Conservation (phyloP, 2,797 vertebrate species). For the Nothura maculosa region DNA sequence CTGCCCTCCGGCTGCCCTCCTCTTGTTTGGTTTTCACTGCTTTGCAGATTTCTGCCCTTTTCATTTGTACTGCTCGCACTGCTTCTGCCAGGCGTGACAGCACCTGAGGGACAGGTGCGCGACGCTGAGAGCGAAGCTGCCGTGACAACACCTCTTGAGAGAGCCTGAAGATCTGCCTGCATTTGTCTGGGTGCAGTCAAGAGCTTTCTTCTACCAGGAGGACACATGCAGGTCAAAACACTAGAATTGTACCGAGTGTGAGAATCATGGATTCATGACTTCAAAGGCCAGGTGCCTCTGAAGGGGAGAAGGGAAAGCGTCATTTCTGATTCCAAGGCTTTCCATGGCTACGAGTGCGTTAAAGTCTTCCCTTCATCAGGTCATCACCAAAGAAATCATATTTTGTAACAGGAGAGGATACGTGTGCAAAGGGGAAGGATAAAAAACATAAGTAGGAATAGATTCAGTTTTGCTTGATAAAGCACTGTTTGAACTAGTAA, state of each 20-base stretch:
- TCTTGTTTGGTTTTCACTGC: too few species aligned
- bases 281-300: not conserved
- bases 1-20: not conserved
- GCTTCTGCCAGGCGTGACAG: not conserved
- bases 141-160: too few species aligned
- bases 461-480: not conserved
- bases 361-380: not conserved
- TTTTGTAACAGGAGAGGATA: not conserved
- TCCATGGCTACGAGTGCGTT: rapidly evolving
- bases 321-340: not conserved
- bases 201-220: too few species aligned
- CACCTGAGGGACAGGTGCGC: not conserved
- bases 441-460: not conserved
- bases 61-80: not conserved
- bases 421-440: not conserved
- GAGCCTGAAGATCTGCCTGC: not conserved
- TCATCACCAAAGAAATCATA: rapidly evolving
- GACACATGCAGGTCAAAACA: not conserved
- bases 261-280: not conserved
- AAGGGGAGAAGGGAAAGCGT: not conserved
- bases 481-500: not conserved
- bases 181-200: not conserved
- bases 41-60: not conserved
- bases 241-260: not conserved
- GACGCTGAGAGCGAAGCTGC: not conserved